Base-by-base conservation (phyloP, 2,888 invertebrate genomes). In the Erebia ligea region DNA sequence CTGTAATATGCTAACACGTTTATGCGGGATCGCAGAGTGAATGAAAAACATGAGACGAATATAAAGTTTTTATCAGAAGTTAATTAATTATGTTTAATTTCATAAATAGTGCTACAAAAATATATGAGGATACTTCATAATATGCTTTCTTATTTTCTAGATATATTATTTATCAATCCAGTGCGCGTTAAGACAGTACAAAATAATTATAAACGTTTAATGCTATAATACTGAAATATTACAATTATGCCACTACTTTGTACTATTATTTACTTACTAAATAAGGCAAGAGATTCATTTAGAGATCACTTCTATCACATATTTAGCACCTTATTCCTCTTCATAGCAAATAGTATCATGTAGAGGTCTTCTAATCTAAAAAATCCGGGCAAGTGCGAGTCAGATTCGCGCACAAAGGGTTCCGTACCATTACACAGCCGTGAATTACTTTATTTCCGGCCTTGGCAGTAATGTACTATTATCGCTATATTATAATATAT, bases 211-310 rank as follows among this genome's bases (percentile, higher is more conserved):
- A 15, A 58, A n/a, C 34, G 9, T 19, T 79, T 59, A 67, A 76
- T 79, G 76, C 76, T 75, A 73, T 87, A 87, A 87, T 87, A 88
- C 87, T 88, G 88, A 82, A 79, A 80, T 82, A 80, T 6, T 78
- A 79, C 73, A 73, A 78, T 81, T 81, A 83, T 82, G 79, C 79
- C 80, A 82, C 81, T 79, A 81, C 72, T 83, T 86, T 86, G 84
- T 86, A 86, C 86, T 85, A 63, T 74, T 63, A 69, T 65, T 68
- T 71, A 71, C 54, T 67, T 62, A 48, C 66, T 72, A 34, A 48
- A 61, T 67, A 76, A 79, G 89, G 89, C 88, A 90, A 89, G 89
- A 86, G 77, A 81, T 75, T 76, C 52, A 54, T 45, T 19, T 66
- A 68, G 79, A 79, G 79, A 79, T 79, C 79, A 79, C 74, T 73